A percentile compares a stretch with the other conserved stretches of the same genome.
phyloP scores from a whole-genome alignment of 1,140 invertebrate genomes.

The Brachionus koreanus region DNA sequence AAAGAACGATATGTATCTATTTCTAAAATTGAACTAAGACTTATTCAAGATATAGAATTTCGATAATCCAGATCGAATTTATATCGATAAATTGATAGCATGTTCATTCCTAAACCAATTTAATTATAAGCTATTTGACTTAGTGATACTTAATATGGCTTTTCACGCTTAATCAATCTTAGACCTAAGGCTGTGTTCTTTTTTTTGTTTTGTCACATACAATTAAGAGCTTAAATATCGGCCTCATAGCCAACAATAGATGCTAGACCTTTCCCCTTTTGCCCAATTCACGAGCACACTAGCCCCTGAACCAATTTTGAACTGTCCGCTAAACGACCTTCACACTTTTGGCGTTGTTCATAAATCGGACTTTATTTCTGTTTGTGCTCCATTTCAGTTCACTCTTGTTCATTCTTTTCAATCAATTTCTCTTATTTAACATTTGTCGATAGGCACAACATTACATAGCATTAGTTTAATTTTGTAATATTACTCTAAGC shows the following conservation, averaged over 20 bases:
- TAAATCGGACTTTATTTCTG: neutral
- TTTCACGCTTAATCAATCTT: neutral
- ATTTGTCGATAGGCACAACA: neutral
- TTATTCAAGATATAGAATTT: neutral
- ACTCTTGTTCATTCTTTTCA: too few relatives aligned
- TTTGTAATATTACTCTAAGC: neutral
- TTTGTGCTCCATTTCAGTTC: neutral
- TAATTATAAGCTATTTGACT: conserved; percentile 4
- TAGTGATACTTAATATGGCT: neutral
- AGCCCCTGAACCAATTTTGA: neutral
- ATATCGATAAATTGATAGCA: neutral
- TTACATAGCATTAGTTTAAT: neutral
- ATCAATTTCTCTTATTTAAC: neutral
- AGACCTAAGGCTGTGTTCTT: neutral
- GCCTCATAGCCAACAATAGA: too few relatives aligned
- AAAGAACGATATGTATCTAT: neutral
- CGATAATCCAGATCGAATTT: neutral
- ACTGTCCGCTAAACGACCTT: neutral
- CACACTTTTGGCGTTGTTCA: neutral
- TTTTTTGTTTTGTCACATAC: neutral
- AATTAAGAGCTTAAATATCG: neutral
- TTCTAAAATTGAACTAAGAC: neutral
- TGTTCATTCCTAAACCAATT: too few relatives aligned
- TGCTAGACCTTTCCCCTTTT: too few relatives aligned
- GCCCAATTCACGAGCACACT: too few relatives aligned